These are phyloP conservation scores for Progne subis DNA, from an alignment of 2,113 vertebrate genomes.

Conservation along the genomic window DNA sequence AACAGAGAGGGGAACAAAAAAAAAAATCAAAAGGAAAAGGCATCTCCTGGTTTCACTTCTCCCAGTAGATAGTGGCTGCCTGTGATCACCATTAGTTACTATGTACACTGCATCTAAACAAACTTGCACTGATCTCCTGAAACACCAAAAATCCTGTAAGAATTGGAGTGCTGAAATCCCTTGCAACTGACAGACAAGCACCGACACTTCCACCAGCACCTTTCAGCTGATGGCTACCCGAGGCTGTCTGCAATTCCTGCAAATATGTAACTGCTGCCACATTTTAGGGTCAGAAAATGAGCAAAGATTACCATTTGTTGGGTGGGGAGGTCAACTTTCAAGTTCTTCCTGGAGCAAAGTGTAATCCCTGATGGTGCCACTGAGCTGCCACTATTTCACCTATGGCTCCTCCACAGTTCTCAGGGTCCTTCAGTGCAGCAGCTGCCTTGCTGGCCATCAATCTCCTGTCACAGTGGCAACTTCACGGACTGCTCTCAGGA, in stretches of 20 bases:
- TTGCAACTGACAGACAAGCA: rapidly evolving
- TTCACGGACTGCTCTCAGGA: background rate
- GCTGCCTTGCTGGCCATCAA: background rate
- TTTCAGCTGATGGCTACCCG: background rate
- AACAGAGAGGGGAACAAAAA: rapidly evolving
- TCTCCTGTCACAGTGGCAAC: background rate
- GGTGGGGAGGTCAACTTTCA: background rate
- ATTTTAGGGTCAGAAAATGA: background rate
- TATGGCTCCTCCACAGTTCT: background rate
- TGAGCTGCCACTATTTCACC: background rate
- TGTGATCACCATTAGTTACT: background rate
- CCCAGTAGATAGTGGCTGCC: background rate
- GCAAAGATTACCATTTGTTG: background rate
- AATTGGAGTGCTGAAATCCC: background rate
- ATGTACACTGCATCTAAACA: background rate
- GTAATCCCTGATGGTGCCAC: rapidly evolving
- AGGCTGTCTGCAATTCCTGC: background rate
- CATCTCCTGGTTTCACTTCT: background rate
- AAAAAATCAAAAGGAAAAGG: background rate
- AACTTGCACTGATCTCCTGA: background rate
- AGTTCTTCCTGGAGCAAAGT: background rate
- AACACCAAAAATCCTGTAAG: background rate
- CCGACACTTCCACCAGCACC: background rate
- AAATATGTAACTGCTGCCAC: background rate
- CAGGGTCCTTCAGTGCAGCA: background rate